A percentile compares a stretch with the other conserved stretches of the same genome.
These are phyloP conservation scores for Propsilocerus akamusi DNA, from an alignment of 1,140 invertebrate genomes.

Conservation along the genomic window DNA sequence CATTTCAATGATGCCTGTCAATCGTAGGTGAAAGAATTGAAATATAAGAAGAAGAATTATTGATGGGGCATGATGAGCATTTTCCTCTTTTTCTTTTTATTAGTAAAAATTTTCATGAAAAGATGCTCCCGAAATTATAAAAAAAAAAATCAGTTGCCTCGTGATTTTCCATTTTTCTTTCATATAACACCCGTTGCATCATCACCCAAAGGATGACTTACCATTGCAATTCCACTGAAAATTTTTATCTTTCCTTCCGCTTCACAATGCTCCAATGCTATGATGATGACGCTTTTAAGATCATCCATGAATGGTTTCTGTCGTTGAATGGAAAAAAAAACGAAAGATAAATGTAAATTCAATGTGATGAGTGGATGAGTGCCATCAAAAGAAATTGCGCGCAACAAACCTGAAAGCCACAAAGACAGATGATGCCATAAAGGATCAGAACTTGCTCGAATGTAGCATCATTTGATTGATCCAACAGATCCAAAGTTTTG, in stretches of 20 bases:
- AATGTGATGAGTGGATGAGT: too few species aligned
- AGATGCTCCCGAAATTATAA: too few species aligned
- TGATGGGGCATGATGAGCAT: too few species aligned
- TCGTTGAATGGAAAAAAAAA: neutral
- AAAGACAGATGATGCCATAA: constrained; percentile 17
- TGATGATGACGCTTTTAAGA: constrained; percentile 13
- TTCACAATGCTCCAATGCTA: constrained; percentile 16
- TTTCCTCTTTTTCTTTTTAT: too few species aligned
- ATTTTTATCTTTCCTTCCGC: constrained; percentile 18
- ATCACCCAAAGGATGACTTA: neutral
- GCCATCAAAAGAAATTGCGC: too few species aligned
- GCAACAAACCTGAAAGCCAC: constrained; percentile 7
- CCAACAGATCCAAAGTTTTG: constrained; percentile 14
- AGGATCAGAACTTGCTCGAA: constrained; percentile 18
- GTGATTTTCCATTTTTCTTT: neutral
- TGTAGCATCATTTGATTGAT: constrained; percentile 14
- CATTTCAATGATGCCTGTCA: constrained; percentile 12
- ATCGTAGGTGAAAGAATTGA: neutral
- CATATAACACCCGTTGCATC: neutral
- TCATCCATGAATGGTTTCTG: constrained; percentile 12
- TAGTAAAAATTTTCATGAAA: too few species aligned
- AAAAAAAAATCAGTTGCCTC: too few species aligned
- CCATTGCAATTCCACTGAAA: constrained; percentile 16
- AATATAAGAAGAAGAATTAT: too few species aligned
- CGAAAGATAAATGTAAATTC: neutral